Conservation (phyloP, 2,797 vertebrate genomes). For the Schizopygopsis malacanthus region DNA sequence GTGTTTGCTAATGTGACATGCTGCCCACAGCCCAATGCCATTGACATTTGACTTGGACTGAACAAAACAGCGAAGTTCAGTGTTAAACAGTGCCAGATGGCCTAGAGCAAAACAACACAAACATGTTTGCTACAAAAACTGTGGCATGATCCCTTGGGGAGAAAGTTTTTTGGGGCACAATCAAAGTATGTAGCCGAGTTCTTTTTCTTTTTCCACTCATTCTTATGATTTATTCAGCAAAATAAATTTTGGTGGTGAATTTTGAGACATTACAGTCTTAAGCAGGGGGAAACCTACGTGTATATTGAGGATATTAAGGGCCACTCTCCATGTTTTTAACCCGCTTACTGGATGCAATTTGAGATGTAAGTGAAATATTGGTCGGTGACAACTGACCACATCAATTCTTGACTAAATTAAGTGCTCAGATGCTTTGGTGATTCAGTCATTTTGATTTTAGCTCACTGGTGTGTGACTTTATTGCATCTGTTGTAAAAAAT, state of each 20-base stretch:
- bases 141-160: constrained; percentile 61
- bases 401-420: not conserved
- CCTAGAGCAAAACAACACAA: constrained; percentile 21
- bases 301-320: not conserved
- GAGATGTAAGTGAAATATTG: not conserved
- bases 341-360: not conserved
- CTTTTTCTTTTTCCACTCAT: constrained; percentile 50
- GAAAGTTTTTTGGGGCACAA: constrained; percentile 56
- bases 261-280: not conserved
- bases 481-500: not conserved
- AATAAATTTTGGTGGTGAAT: constrained; percentile 20
- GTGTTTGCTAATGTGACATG: not conserved
- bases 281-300: not conserved
- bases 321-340: not conserved
- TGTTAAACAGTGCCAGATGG: constrained; percentile 11
- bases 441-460: not conserved
- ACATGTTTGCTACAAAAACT: constrained; percentile 54
- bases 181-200: constrained; percentile 55
- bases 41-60: not conserved
- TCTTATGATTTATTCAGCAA: constrained; percentile 70
- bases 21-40: not conserved
- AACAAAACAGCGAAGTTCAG: constrained; percentile 16
- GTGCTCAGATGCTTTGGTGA: not conserved
- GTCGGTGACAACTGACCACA: not conserved
- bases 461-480: not conserved